phyloP scores from a whole-genome alignment of 2,113 vertebrate genomes.

The Bagarius yarrelli region DNA sequence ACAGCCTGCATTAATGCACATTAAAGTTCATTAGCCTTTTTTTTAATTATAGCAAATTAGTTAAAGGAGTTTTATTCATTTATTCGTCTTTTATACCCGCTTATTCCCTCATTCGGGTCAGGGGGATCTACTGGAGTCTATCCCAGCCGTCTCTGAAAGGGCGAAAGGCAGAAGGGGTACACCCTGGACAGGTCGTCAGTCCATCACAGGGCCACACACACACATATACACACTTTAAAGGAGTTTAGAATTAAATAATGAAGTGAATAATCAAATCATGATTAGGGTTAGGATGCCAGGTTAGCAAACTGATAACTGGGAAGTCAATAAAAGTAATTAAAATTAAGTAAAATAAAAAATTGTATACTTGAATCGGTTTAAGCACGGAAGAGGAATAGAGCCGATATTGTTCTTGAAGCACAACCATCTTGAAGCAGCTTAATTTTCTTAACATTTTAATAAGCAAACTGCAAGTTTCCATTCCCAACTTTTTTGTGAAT shows the following conservation, averaged over 20 bases:
- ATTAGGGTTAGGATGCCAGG: neutral
- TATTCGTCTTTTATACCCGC: too few relatives aligned
- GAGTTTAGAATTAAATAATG: neutral
- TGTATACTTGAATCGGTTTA: neutral
- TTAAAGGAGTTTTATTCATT: too few relatives aligned
- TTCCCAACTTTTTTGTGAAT: too few relatives aligned
- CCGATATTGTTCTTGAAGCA: neutral
- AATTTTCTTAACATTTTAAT: slow-evolving; percentile 15
- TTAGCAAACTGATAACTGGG: neutral
- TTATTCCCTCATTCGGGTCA: too few relatives aligned
- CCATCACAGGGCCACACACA: too few relatives aligned
- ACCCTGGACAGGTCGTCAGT: too few relatives aligned
- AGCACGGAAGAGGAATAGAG: neutral
- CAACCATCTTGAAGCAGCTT: neutral
- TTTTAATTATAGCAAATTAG: too few relatives aligned
- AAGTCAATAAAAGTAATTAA: neutral
- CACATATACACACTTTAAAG: too few relatives aligned
- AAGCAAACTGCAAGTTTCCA: slow-evolving; percentile 2
- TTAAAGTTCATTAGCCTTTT: neutral
- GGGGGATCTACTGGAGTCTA: too few relatives aligned
- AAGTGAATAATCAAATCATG: neutral
- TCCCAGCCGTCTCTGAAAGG: too few relatives aligned
- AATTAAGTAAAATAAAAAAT: neutral
- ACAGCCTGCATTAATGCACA: neutral
- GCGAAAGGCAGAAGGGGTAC: too few relatives aligned